phyloP scores from a whole-genome alignment of 2,113 vertebrate species.

The Gopherus flavomarginatus region DNA sequence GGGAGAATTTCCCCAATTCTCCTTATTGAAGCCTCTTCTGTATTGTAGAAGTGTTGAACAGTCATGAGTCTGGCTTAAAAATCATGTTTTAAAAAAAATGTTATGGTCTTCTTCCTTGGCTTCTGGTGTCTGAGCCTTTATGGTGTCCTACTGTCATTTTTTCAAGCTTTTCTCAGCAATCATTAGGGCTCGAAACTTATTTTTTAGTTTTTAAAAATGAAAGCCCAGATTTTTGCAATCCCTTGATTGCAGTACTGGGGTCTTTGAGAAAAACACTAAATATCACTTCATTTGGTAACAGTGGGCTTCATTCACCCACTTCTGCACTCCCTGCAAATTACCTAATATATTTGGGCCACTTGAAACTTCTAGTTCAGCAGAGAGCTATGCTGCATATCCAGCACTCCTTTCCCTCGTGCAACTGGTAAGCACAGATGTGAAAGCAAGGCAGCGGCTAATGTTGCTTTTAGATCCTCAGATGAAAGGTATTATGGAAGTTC shows the following conservation, averaged over 20 bases:
- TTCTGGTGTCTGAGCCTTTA: not conserved
- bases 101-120: not conserved
- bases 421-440: not conserved
- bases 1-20: not conserved
- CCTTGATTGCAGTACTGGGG: not conserved
- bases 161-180: not conserved
- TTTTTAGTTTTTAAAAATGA: not conserved
- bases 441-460: not conserved
- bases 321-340: not conserved
- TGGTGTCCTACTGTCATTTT: not conserved
- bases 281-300: not conserved
- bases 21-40: not conserved
- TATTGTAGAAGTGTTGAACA: not conserved
- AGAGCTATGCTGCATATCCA: not conserved
- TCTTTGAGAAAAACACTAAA: not conserved
- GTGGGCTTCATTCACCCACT: not conserved
- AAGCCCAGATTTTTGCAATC: accelerated
- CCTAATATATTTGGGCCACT: not conserved
- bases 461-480: not conserved
- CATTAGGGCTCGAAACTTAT: not conserved
- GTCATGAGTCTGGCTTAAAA: not conserved
- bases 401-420: not conserved
- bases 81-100: not conserved
- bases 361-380: not conserved
- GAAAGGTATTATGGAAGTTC: not conserved